phyloP scores from a whole-genome alignment of 2,888 invertebrate genomes.

The Apodemia mormo region DNA sequence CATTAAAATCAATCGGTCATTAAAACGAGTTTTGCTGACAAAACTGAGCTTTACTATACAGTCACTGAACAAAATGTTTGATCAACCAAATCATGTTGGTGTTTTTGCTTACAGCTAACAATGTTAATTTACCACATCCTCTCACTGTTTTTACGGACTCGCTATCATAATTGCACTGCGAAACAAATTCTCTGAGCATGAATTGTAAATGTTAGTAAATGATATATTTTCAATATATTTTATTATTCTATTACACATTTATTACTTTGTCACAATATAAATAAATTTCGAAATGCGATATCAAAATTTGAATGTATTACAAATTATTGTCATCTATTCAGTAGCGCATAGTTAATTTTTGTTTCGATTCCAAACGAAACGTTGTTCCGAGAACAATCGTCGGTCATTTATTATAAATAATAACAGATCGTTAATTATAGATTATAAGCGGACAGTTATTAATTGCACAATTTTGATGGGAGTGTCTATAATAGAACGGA shows the following conservation, averaged over 20 bases:
- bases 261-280: slow-evolving; percentile 51
- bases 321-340: slow-evolving; percentile 42
- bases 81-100: slow-evolving; percentile 10
- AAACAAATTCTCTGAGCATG: slow-evolving; percentile 41
- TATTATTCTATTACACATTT: slow-evolving; percentile 44
- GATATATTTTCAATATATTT: slow-evolving; percentile 45
- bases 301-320: slow-evolving; percentile 36
- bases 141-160: slow-evolving; percentile 35
- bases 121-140: slow-evolving; percentile 12
- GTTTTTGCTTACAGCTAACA: slow-evolving; percentile 1
- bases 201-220: slow-evolving; percentile 49
- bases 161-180: slow-evolving; percentile 39
- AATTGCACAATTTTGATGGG: slow-evolving; percentile 26
- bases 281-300: slow-evolving; percentile 44
- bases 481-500: slow-evolving; percentile 20
- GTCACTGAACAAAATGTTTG: neutral
- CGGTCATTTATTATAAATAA: slow-evolving; percentile 35
- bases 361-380: slow-evolving; percentile 36
- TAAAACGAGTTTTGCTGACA: neutral
- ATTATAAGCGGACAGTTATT: slow-evolving; percentile 30
- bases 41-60: slow-evolving; percentile 1
- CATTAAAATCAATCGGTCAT: slow-evolving; percentile 4
- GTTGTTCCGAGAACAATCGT: slow-evolving; percentile 33
- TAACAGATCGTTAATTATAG: slow-evolving; percentile 37
- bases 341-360: slow-evolving; percentile 40